Evolutionary conservation across 2,888 invertebrate species (phyloP), one percentile per base, ranked within the genome.

Genomic region (Oasisia sp.): DNA sequence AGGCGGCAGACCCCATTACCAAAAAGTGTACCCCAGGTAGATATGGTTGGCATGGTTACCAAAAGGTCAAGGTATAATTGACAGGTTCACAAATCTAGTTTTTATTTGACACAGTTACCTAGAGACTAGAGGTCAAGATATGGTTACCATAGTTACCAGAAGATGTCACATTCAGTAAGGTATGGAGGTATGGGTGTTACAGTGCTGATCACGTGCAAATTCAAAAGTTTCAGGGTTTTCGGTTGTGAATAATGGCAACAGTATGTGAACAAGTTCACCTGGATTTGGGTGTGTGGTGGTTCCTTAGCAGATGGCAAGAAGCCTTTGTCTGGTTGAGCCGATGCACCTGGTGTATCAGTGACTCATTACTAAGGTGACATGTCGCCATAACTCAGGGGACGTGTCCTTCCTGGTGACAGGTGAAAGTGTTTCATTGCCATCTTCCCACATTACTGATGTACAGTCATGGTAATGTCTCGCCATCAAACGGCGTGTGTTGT

Each of bases 381-480:
- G 27, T 74, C n/a, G 27, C 74, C 74, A 50, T 50, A 50, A 50
- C 9, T 50, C 9, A 50, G 50, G 50, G 50, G 50, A 50, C 50
- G 9, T 50, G 50, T 8, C 50, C 50, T 50, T 9, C 50, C 5
- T 12, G 50, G 50, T 50, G n/a, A 74, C 74, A 74, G 74, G 74
- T 74, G 27, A 74, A 74, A 74, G 74, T 74, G 74, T 74, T 74
- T 74, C 74, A 74, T 27, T 74, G 74, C 74, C 74, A 19, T 74
- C 19, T 74, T 74, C 74, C 74, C 74, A 74, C 74, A 27, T 74
- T 74, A 74, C 74, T 74, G 74, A 74, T 74, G 74, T 74, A 74
- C 27, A 7, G 74, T 74, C 74, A 74, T 74, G 74, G 19, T 74
- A 74, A 74, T 19, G 74, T 74, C 27, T 74, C 7, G 19, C 74